Conservation (phyloP, 2,797 vertebrate genomes). For the Crenichthys baileyi region DNA sequence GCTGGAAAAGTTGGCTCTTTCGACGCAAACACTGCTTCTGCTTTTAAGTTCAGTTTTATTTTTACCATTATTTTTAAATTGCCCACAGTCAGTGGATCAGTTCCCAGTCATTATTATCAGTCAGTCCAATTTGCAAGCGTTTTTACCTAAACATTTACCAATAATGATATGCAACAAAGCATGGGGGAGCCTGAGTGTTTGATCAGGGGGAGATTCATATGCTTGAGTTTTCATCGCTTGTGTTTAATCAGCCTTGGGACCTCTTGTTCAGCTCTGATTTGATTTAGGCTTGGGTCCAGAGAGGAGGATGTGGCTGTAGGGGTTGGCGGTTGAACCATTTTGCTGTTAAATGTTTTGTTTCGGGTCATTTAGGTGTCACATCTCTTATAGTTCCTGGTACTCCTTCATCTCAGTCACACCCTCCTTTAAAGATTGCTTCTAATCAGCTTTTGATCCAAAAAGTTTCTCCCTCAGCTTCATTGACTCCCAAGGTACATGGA, state of each 20-base stretch:
- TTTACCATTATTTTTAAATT: background rate
- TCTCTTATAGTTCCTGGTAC: background rate
- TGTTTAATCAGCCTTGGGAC: background rate
- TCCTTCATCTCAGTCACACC: background rate
- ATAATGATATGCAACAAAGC: no score
- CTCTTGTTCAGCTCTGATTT: background rate
- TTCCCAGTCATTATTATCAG: background rate
- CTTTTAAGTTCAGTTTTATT: background rate
- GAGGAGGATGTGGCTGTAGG: background rate
- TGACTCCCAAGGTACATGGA: no score
- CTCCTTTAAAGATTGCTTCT: background rate
- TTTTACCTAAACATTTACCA: background rate
- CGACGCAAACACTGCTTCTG: slow-evolving; percentile 3
- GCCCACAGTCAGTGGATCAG: background rate
- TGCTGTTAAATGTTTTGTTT: no score
- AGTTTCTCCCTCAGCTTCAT: no score
- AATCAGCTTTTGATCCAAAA: background rate
- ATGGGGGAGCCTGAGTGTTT: background rate
- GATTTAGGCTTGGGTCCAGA: background rate
- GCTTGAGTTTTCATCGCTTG: background rate
- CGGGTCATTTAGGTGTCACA: background rate
- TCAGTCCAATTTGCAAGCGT: background rate
- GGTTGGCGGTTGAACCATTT: no score
- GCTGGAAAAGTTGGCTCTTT: background rate
- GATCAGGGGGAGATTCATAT: background rate